phyloP scores from a whole-genome alignment of 2,113 vertebrate species.

The Lagopus leucura region DNA sequence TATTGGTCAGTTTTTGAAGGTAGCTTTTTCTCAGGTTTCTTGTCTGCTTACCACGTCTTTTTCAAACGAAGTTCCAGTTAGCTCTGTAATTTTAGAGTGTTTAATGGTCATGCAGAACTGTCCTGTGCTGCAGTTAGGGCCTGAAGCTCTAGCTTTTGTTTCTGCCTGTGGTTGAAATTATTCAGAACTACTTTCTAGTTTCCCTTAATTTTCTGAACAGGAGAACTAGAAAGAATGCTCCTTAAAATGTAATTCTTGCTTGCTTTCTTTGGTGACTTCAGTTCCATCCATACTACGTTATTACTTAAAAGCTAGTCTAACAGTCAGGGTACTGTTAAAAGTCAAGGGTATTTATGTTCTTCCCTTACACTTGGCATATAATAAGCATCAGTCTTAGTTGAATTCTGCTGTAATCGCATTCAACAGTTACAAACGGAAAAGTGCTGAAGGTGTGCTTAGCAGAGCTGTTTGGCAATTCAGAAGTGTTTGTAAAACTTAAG shows the following conservation, averaged over 20 bases:
- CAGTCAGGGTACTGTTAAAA: not conserved
- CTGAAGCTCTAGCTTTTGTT: slow-evolving; percentile 26
- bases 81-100: not conserved
- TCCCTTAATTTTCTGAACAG: not conserved
- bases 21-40: slow-evolving; percentile 20
- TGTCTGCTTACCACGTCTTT: slow-evolving; percentile 8
- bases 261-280: not conserved
- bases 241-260: not conserved
- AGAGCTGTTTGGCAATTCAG: not conserved
- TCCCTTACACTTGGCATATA: not conserved
- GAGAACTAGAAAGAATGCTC: not conserved
- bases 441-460: not conserved
- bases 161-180: slow-evolving; percentile 29
- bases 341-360: not conserved
- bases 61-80: not conserved
- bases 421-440: not conserved
- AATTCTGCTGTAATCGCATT: not conserved
- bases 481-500: not conserved
- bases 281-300: not conserved
- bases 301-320: not conserved
- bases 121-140: slow-evolving; percentile 43
- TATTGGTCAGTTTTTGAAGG: not conserved
- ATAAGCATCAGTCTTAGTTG: not conserved
- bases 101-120: not conserved
- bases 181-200: not conserved